Conservation (phyloP, 1,140 invertebrate species). For the Drosophila bocqueti region DNA sequence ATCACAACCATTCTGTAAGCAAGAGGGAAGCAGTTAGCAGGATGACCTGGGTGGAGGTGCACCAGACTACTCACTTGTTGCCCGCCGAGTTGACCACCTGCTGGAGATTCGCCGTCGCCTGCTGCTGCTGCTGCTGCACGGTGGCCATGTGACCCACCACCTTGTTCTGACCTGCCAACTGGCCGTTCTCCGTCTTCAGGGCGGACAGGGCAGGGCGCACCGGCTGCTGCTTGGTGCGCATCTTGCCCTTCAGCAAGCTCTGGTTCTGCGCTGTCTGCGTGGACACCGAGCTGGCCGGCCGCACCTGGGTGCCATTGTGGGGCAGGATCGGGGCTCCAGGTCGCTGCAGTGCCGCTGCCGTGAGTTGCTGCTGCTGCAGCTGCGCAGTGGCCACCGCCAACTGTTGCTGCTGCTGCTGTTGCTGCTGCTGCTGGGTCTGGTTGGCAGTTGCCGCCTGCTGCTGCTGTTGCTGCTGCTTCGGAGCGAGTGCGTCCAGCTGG, state of each 20-base stretch:
- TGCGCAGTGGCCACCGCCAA: constrained; percentile 61
- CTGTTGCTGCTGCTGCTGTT: constrained; percentile 50
- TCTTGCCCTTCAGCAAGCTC: constrained; percentile 78
- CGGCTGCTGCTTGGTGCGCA: constrained; percentile 85
- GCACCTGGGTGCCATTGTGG: constrained; percentile 87
- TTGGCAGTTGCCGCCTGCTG: constrained; percentile 26
- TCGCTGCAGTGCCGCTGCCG: constrained; percentile 61
- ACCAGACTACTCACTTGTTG: constrained; percentile 68
- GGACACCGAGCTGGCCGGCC: constrained; percentile 91
- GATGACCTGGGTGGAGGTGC: not conserved
- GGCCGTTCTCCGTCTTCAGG: constrained; percentile 88
- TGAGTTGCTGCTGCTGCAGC: constrained; percentile 62
- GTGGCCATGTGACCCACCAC: constrained; percentile 46
- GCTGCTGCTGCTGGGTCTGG: constrained; percentile 56
- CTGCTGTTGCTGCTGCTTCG: constrained; percentile 70
- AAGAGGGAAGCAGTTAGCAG: not conserved
- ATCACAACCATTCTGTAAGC: constrained; percentile 82
- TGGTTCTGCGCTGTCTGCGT: constrained; percentile 89
- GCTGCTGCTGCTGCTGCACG: constrained; percentile 60
- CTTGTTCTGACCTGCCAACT: constrained; percentile 86
- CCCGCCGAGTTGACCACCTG: constrained; percentile 81
- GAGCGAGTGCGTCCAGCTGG: constrained; percentile 71
- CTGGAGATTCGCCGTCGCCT: constrained; percentile 83
- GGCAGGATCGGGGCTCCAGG: constrained; percentile 86
- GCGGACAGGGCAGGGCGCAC: constrained; percentile 87